Evolutionary conservation across 2,888 invertebrate genomes (phyloP).

Genomic region (Ophraella communa): DNA sequence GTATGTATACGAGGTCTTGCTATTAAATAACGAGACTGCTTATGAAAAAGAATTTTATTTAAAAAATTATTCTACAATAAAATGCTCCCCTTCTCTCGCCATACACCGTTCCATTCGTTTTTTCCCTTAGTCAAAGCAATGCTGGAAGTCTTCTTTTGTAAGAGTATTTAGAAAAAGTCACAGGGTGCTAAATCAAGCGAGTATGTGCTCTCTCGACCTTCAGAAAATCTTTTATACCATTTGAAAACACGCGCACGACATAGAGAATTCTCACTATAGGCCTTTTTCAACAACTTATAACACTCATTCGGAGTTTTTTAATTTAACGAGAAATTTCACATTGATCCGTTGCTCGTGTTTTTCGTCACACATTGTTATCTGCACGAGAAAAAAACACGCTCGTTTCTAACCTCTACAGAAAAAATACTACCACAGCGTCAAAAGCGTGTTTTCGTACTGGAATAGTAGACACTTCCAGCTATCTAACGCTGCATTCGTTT

Average conservation of each 20-base stretch:
- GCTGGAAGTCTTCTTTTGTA: no score
- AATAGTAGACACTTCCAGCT: neutral
- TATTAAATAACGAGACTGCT: neutral
- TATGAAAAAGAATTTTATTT: neutral
- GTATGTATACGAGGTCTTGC: neutral
- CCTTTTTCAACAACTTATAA: conserved; percentile 22
- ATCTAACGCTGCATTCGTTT: neutral
- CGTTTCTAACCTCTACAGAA: conserved; percentile 5
- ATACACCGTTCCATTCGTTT: neutral
- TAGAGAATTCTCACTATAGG: conserved; percentile 11
- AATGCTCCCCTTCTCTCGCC: neutral
- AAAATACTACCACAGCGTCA: conserved; percentile 5
- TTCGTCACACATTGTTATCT: conserved; percentile 4
- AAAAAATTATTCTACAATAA: neutral
- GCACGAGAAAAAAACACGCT: conserved; percentile 1
- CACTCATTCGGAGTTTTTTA: conserved; percentile 26
- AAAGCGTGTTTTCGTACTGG: conserved; percentile 8
- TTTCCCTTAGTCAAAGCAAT: neutral
- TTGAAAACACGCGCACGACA: neutral
- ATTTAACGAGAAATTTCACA: conserved; percentile 14
- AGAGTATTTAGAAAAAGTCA: no score
- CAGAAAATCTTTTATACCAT: no score
- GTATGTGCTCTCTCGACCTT: no score
- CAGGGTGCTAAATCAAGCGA: no score
- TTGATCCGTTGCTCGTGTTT: neutral